These are phyloP conservation scores for Dolichoris vasculosae DNA, from an alignment of 1,140 invertebrate genomes.

Conservation along the genomic window DNA sequence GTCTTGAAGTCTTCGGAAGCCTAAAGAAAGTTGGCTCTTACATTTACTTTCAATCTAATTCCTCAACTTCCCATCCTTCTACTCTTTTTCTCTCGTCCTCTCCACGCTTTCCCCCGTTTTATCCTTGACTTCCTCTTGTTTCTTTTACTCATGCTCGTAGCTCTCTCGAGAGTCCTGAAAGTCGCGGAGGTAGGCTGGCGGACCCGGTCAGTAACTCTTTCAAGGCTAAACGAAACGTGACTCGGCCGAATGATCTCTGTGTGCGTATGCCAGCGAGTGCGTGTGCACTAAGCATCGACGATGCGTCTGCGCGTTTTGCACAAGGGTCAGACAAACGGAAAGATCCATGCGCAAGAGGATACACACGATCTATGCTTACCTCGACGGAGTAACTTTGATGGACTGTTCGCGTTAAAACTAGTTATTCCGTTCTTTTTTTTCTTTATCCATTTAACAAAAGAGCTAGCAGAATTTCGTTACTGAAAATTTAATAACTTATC, in stretches of 20 bases:
- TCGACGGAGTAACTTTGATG: not conserved
- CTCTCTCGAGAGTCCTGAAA: not conserved
- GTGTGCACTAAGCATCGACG: not conserved
- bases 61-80: not conserved
- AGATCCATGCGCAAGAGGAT: not conserved
- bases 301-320: not conserved
- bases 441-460: not conserved
- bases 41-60: slow-evolving; percentile 28
- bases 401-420: not conserved
- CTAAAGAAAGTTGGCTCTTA: slow-evolving; percentile 3
- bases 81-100: not conserved
- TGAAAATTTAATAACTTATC: too few relatives aligned
- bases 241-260: not conserved
- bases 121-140: not conserved
- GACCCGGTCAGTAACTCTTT: slow-evolving; percentile 44
- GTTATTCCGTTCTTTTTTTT: not conserved
- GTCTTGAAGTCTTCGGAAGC: not conserved
- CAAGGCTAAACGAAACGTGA: slow-evolving; percentile 47
- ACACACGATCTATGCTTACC: not conserved
- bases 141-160: not conserved
- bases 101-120: not conserved
- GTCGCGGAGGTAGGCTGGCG: not conserved
- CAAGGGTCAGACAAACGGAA: too few relatives aligned
- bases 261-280: not conserved
- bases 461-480: not conserved